Percentiles rank a stretch among this genome's conserved stretches.
Evolutionary conservation across 1,140 invertebrate species (phyloP).

Genomic region (Ooceraea biroi): DNA sequence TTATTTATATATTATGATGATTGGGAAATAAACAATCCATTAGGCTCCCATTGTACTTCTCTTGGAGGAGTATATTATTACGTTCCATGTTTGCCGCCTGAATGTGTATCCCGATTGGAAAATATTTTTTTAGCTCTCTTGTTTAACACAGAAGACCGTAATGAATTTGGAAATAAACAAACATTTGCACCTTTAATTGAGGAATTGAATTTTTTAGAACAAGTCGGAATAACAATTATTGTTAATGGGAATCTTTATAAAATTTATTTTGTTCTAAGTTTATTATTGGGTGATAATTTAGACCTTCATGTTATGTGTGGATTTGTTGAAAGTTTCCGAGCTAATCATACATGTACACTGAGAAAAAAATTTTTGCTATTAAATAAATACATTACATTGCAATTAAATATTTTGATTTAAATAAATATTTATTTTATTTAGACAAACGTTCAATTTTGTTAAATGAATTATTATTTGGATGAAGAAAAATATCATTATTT

Average conservation of each 20-base stretch:
- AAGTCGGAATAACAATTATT: constrained; percentile 8
- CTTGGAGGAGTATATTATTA: constrained; percentile 25
- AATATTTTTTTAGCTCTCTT: constrained; percentile 22
- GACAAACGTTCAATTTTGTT: too few species aligned
- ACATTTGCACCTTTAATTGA: constrained; percentile 30
- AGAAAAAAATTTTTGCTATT: too few species aligned
- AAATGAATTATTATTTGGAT: too few species aligned
- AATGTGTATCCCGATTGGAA: background rate
- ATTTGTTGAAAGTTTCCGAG: constrained; percentile 13
- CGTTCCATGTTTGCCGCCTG: constrained; percentile 14
- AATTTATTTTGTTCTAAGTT: constrained; percentile 28
- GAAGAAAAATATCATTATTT: too few species aligned
- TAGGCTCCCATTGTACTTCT: background rate
- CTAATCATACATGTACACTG: background rate
- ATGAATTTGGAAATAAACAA: constrained; percentile 29
- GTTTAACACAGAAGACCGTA: constrained; percentile 4
- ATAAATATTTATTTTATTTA: too few species aligned
- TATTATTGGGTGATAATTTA: constrained; percentile 2
- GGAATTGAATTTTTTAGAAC: constrained; percentile 13
- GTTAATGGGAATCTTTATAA: background rate
- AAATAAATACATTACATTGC: too few species aligned
- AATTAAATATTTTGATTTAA: too few species aligned
- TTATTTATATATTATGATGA: constrained; percentile 5
- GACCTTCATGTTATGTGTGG: constrained; percentile 1
- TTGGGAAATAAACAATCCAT: constrained; percentile 5